phyloP scores from a whole-genome alignment of 1,140 invertebrate genomes.

The silkworm (Bombyx mori) region DNA sequence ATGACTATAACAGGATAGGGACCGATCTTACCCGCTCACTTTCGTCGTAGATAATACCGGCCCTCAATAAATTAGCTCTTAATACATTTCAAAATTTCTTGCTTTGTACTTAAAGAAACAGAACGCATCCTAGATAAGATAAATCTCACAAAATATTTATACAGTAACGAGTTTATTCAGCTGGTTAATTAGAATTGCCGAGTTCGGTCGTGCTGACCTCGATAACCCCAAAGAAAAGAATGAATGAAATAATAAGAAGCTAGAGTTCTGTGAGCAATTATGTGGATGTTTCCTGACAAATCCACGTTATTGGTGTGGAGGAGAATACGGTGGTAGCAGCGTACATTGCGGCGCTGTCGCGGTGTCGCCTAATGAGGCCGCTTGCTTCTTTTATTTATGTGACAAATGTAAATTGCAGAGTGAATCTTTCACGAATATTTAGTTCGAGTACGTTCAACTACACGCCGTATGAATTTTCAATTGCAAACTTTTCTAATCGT shows the following conservation, averaged over 20 bases:
- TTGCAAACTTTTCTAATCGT: conserved; percentile 35
- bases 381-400: conserved; percentile 59
- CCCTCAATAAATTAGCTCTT: conserved; percentile 46
- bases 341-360: conserved; percentile 16
- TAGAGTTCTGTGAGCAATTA: conserved; percentile 29
- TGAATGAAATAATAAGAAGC: conserved; percentile 25
- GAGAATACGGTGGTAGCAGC: conserved; percentile 20
- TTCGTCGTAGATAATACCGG: conserved; percentile 22
- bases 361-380: conserved; percentile 46
- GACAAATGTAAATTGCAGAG: conserved; percentile 55
- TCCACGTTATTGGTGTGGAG: conserved; percentile 29
- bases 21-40: conserved; percentile 21
- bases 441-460: conserved; percentile 28
- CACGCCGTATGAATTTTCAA: conserved; percentile 41
- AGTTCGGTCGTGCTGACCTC: conserved; percentile 22
- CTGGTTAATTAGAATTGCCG: conserved; percentile 8
- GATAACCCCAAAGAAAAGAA: conserved; percentile 28
- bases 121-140: conserved; percentile 23
- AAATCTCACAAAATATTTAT: conserved; percentile 26
- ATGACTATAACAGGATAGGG: conserved; percentile 25
- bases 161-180: conserved; percentile 16
- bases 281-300: conserved; percentile 41
- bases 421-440: conserved; percentile 52
- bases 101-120: conserved; percentile 20
- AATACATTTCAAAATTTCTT: conserved; percentile 34